Evolutionary conservation across 1,140 invertebrate species (phyloP).

Genomic region (Homalodisca vitripennis): DNA sequence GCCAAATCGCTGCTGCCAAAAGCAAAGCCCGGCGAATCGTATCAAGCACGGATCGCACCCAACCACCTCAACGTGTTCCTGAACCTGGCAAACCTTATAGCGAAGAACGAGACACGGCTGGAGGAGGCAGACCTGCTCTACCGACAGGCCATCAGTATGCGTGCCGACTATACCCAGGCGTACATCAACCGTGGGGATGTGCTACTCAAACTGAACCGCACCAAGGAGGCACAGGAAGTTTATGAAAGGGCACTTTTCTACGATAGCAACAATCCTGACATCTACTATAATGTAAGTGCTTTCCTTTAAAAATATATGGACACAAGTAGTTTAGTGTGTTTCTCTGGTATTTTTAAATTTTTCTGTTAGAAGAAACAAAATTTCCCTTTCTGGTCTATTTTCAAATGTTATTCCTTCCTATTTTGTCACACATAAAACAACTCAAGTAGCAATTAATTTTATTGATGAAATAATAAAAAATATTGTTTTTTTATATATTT

Average conservation of each 20-base stretch:
- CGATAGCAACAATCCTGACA: constrained; percentile 93
- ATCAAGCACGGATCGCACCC: constrained; percentile 93
- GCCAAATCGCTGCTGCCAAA: constrained; percentile 88
- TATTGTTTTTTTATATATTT: no score
- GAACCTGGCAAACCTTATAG: constrained; percentile 93
- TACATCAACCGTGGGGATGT: constrained; percentile 97
- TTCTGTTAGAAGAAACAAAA: no score
- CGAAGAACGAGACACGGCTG: constrained; percentile 86
- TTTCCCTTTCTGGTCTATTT: no score
- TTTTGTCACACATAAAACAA: no score
- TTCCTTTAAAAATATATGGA: no score
- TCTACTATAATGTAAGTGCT: constrained; percentile 90
- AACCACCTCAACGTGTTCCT: constrained; percentile 96
- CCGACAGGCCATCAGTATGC: constrained; percentile 92
- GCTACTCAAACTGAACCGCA: constrained; percentile 91
- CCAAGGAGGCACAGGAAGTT: constrained; percentile 91
- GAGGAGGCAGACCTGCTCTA: constrained; percentile 94
- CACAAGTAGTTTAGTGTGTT: no score
- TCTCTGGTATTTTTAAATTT: no score
- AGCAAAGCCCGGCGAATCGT: constrained; percentile 88
- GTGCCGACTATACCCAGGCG: constrained; percentile 94
- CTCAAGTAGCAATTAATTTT: no score
- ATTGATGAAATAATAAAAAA: no score
- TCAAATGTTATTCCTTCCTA: no score
- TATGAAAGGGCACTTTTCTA: constrained; percentile 92